Percentiles rank a stretch among this genome's conserved stretches.
Evolutionary conservation across 2,888 invertebrate species (phyloP).

Genomic region (Meloe dianella): DNA sequence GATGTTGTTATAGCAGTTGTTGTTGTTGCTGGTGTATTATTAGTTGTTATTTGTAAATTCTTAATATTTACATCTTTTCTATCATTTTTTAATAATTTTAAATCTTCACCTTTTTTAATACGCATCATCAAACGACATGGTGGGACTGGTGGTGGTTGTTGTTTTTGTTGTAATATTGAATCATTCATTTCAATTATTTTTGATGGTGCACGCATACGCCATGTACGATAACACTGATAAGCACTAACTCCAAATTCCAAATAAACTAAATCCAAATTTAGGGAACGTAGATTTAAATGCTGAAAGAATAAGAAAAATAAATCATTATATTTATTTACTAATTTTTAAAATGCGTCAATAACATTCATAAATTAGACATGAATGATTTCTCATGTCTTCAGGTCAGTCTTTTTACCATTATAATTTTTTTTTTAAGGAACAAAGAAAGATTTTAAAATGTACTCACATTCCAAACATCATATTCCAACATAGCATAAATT

Average conservation of each 20-base stretch:
- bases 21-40: neutral
- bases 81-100: constrained; percentile 60
- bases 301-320: constrained; percentile 50
- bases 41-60: constrained; percentile 17
- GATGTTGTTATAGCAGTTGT: constrained; percentile 35
- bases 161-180: constrained; percentile 56
- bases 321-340: neutral
- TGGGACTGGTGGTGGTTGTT: constrained; percentile 64
- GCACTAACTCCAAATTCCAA: constrained; percentile 75
- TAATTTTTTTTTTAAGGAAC: constrained; percentile 19
- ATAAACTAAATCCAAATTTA: constrained; percentile 71
- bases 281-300: constrained; percentile 69
- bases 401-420: constrained; percentile 35
- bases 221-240: constrained; percentile 83
- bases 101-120: constrained; percentile 31
- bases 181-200: constrained; percentile 72
- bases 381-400: too few species aligned
- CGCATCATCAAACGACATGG: constrained; percentile 36
- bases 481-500: constrained; percentile 72
- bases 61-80: constrained; percentile 41
- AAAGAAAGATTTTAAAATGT: constrained; percentile 23
- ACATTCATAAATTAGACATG: neutral
- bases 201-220: constrained; percentile 75
- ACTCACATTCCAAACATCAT: constrained; percentile 74
- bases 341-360: too few species aligned